phyloP scores from a whole-genome alignment of 2,888 invertebrate species.

The Epistrophella euchroma region DNA sequence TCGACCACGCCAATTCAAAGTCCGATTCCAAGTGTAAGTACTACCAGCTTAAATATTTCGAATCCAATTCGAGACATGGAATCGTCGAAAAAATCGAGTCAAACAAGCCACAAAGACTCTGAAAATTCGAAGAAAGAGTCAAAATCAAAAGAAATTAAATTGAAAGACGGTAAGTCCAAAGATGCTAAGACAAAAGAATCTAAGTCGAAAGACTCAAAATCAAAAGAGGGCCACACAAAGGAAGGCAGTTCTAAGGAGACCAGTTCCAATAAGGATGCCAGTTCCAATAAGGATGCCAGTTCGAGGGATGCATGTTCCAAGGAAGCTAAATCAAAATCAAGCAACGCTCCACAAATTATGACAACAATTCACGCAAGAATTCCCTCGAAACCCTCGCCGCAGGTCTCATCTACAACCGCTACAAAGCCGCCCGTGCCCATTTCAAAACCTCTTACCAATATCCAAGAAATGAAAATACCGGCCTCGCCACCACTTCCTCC shows the following conservation, averaged over 20 bases:
- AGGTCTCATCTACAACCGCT: constrained; percentile 40
- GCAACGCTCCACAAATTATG: constrained; percentile 52
- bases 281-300: background rate
- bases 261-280: background rate
- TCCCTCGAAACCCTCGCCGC: constrained; percentile 36
- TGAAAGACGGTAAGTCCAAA: constrained; percentile 16
- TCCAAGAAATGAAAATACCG: constrained; percentile 79
- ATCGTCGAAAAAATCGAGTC: constrained; percentile 78
- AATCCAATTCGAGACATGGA: constrained; percentile 79
- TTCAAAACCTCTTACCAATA: constrained; percentile 76
- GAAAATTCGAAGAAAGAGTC: constrained; percentile 42
- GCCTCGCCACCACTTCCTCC: constrained; percentile 82
- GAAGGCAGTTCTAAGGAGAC: constrained; percentile 5
- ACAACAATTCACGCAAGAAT: constrained; percentile 53
- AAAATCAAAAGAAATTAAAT: constrained; percentile 14
- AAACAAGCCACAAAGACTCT: constrained; percentile 73
- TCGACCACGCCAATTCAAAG: background rate
- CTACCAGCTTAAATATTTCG: constrained; percentile 65
- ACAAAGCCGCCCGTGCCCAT: constrained; percentile 49
- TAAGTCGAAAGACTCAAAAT: constrained; percentile 32
- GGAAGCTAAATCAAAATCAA: constrained; percentile 45
- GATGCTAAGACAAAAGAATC: constrained; percentile 20
- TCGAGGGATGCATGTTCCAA: constrained; percentile 1
- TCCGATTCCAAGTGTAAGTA: background rate
- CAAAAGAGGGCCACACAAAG: background rate